Percentiles rank a stretch among this genome's conserved stretches.
Conservation (phyloP, 2,113 vertebrate genomes). For the Catharus fuscescens region DNA sequence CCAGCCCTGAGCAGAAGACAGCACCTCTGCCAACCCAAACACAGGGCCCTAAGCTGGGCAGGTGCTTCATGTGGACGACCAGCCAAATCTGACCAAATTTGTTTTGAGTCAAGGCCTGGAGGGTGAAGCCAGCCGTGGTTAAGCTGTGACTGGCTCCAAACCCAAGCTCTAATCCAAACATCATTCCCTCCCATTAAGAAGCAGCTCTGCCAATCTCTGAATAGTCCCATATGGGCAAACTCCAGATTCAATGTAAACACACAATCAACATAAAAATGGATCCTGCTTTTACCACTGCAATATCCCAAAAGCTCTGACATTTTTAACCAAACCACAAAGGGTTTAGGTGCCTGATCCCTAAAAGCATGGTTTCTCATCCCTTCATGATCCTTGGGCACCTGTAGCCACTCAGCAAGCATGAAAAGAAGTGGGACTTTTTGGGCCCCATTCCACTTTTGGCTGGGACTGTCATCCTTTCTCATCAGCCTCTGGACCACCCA, state of each 20-base stretch:
- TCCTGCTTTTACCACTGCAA: neutral
- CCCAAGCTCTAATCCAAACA: slow-evolving; percentile 5
- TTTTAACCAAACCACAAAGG: neutral
- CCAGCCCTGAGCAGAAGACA: neutral
- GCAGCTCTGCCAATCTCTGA: neutral
- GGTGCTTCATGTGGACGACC: neutral
- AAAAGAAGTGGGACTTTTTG: neutral
- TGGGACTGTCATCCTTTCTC: neutral
- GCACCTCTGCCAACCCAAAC: slow-evolving; percentile 27
- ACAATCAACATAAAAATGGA: neutral
- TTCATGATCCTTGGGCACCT: neutral
- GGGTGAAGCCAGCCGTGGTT: neutral
- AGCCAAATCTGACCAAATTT: slow-evolving; percentile 34
- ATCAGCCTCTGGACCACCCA: neutral
- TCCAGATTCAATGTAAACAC: neutral
- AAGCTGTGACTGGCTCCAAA: slow-evolving; percentile 13
- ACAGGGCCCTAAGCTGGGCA: neutral
- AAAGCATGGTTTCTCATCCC: neutral
- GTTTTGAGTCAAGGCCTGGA: slow-evolving; percentile 16
- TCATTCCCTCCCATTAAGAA: neutral
- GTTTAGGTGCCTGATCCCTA: neutral
- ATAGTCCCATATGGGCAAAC: neutral
- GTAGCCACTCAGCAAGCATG: neutral
- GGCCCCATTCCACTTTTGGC: neutral
- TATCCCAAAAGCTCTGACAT: neutral